Percentiles rank a stretch among this genome's conserved stretches.
phyloP scores from a whole-genome alignment of 2,797 vertebrate genomes.

The Amblyopsis hoosieri region DNA sequence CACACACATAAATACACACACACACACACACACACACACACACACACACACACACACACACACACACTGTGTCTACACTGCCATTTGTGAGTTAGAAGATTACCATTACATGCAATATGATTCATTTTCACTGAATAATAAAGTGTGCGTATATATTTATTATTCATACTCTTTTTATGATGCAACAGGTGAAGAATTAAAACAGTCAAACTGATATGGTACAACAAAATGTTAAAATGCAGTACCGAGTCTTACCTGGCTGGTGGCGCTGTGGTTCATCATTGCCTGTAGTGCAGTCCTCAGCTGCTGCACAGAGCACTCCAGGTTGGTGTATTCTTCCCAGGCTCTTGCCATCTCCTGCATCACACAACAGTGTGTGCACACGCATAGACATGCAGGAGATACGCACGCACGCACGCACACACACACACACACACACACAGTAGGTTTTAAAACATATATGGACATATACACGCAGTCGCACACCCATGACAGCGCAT shows the following conservation, averaged over 20 bases:
- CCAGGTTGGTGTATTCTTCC: conserved; percentile 89
- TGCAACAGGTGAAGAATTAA: no score
- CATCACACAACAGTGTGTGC: conserved; percentile 42
- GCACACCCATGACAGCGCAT: no score
- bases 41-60: conserved; percentile 4
- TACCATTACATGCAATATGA: no score
- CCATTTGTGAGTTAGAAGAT: neutral
- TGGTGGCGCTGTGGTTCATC: conserved; percentile 81
- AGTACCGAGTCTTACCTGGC: conserved; percentile 78
- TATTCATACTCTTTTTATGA: no score
- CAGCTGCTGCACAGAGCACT: conserved; percentile 87
- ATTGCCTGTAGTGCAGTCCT: conserved; percentile 84
- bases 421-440: neutral
- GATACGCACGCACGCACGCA: neutral
- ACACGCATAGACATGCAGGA: neutral
- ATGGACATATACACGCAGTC: neutral
- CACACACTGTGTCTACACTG: neutral
- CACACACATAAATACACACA: neutral
- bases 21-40: neutral
- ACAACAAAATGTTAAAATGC: neutral
- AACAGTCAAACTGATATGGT: neutral
- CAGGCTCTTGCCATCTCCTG: conserved; percentile 93
- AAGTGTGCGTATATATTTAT: no score
- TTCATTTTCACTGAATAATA: no score
- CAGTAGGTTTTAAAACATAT: conserved; percentile 6